phyloP scores from a whole-genome alignment of 2,113 vertebrate genomes.

The Cyanoliseus patagonus region DNA sequence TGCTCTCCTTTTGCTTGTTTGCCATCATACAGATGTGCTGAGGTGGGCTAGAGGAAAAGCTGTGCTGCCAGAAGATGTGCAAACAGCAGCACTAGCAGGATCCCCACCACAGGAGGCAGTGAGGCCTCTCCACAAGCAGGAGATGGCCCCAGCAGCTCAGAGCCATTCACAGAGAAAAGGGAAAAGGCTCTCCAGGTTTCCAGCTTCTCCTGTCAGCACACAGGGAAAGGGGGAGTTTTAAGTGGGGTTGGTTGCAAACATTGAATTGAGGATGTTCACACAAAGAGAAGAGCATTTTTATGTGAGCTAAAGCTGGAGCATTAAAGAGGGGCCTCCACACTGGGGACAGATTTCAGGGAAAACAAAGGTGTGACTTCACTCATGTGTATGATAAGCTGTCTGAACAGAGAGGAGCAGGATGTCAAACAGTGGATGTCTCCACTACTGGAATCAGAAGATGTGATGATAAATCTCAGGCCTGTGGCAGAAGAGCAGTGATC shows the following conservation, averaged over 20 bases:
- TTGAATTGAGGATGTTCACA: not conserved
- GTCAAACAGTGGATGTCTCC: not conserved
- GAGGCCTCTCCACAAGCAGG: fast-evolving
- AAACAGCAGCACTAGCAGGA: not conserved
- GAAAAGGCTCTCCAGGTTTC: not conserved
- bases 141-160: not conserved
- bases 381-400: not conserved
- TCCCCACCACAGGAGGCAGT: not conserved
- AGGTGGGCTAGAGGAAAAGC: not conserved
- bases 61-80: not conserved
- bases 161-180: not conserved
- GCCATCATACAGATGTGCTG: not conserved
- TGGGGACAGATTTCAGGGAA: not conserved
- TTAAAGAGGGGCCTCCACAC: not conserved
- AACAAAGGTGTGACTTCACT: not conserved
- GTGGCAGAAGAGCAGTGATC: not conserved
- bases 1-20: not conserved
- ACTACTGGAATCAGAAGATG: not conserved
- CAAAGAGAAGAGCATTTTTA: not conserved
- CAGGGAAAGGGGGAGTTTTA: not conserved
- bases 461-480: not conserved
- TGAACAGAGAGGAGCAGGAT: not conserved
- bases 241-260: not conserved
- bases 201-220: not conserved
- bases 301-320: not conserved